Evolutionary conservation across 1,140 invertebrate species (phyloP).

Genomic region (Cydia amplana): DNA sequence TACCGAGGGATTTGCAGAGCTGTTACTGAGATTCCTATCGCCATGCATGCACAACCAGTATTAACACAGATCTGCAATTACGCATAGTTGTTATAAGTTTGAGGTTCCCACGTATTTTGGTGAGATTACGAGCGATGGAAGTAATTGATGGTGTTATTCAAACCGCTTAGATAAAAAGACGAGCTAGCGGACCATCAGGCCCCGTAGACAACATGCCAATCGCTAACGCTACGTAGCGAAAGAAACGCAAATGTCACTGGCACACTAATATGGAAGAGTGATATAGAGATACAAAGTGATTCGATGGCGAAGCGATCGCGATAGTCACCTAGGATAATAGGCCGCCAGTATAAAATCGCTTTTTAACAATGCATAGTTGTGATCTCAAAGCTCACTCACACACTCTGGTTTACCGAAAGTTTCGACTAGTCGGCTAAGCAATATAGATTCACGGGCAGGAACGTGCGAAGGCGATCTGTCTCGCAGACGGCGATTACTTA

Average conservation of each 20-base stretch:
- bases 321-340: too few species aligned
- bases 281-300: too few species aligned
- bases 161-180: too few species aligned
- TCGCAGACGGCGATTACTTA: slow-evolving; percentile 43
- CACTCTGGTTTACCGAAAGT: background rate
- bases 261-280: too few species aligned
- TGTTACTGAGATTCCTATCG: background rate
- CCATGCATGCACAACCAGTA: background rate
- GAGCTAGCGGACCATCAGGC: too few species aligned
- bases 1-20: slow-evolving; percentile 50
- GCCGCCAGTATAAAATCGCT: too few species aligned
- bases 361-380: background rate
- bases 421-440: background rate
- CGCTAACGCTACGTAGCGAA: too few species aligned
- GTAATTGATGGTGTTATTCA: too few species aligned
- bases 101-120: background rate
- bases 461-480: slow-evolving; percentile 58
- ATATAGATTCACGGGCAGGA: slow-evolving; percentile 31
- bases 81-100: background rate
- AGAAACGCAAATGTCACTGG: too few species aligned
- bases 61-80: background rate
- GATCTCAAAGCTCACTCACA: background rate
- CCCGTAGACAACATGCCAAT: too few species aligned
- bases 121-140: too few species aligned
- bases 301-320: too few species aligned